Evolutionary conservation across 2,113 vertebrate species (phyloP), one percentile per base, ranked within the genome.

Genomic region (Cyrtonyx montezumae): DNA sequence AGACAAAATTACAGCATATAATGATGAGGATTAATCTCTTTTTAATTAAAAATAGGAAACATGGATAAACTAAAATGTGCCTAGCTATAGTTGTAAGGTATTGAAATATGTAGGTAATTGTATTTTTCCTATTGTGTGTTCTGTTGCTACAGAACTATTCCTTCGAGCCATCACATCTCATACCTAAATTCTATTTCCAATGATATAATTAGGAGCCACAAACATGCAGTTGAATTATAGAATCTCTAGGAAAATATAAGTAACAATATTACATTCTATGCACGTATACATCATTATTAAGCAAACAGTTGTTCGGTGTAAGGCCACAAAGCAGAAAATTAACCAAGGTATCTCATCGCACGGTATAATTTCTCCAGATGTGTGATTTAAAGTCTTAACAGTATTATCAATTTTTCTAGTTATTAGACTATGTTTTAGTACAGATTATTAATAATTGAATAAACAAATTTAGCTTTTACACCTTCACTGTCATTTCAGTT

Each of bases 31-130:
- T 89, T 94, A 91, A 70, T 92, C 70, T 67, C 79, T 84, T 7
- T 91, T 92, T 77, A 94, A 96, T 94, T 95, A 95, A 93, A 94
- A 94, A 79, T 55, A 87, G 70, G 63, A 19, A 87, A 55, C 78
- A 82, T 46, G 26, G 34, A 46, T 62, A 40, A 37, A 62, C 36
- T 79, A 70, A 65, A 77, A 45, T n/a, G 42, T 34, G 53, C 26
- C 32, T 53, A 67, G 16, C 43, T 40, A 32, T 26, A 73, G 46
- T 8, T 68, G 2, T 17, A 23, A 28, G 63, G 42, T 55, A 78
- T 16, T 89, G 84, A 93, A 91, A 93, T 87, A 89, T 91, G n/a
- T 51, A 84, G 80, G 78, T 58, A 91, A 89, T 92, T 79, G 91
- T 69, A 70, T 45, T 73, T 91, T 92, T 82, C 87, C 32, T 55